Base-by-base conservation (phyloP, 2,888 invertebrate species). In the Phoenoteleia sp. region DNA sequence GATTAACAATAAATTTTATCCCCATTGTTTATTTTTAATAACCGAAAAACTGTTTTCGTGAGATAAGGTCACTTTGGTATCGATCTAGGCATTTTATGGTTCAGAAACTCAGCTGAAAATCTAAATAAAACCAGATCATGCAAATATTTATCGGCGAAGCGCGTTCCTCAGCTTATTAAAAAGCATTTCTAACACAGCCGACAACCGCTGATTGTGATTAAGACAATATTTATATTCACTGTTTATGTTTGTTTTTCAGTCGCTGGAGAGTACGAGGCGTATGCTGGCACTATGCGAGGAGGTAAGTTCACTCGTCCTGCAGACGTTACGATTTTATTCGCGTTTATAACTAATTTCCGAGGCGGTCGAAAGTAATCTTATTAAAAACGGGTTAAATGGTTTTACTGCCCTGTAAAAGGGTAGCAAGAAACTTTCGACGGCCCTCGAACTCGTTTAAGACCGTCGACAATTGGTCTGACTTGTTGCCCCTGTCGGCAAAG, bases 261-360 rank as follows among this genome's bases (percentile, higher is more conserved):
- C 98, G 66, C 94, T 98, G 96, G 98, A 98, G 94, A 97, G 98
- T 92, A 98, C 98, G 87, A 95, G 98, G 93, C 97, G 98, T 91
- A 98, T 98, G 98, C 95, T 98, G 95, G 95, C 96, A 90, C 95
- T 98, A 94, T 98, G 98, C 94, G 98, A 98, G 95, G 98, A 98
- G 97, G 98, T 98, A 95, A 96, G 96, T 94, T 91, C 88, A 67
- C 84, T 82, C 56, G 62, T 74, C 60, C 17, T 52, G 39, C 27
- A 62, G 79, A 25, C 39, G 19, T 56, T 56, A 67, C 39, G 58
- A 49, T 58, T 75, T 67, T 23, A 27, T 71, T 77, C 27, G 52
- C 52, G 29, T 56, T 76, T 47, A 71, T 49, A 39, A 47, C 64
- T 64, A 56, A 76, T 81, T 69, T 62, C 39, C 36, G 64, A 67